Percentiles rank a stretch among this genome's conserved stretches.
Evolutionary conservation across 2,888 invertebrate species (phyloP).

Genomic region (Aquatica leii): DNA sequence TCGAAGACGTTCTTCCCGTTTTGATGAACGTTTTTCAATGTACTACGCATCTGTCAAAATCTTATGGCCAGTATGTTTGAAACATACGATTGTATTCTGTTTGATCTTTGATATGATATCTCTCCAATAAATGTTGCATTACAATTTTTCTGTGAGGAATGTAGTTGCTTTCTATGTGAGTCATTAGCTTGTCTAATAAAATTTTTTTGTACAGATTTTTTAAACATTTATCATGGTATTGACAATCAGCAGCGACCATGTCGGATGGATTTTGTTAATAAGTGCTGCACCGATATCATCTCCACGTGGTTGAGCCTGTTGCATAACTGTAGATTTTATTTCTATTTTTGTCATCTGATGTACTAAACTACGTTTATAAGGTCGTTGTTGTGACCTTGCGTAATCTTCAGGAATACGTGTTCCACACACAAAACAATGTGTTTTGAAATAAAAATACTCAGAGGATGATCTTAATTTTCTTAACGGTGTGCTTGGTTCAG

Average conservation of each 20-base stretch:
- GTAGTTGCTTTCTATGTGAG: not conserved
- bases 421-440: constrained; percentile 14
- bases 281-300: constrained; percentile 14
- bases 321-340: constrained; percentile 16
- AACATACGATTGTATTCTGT: constrained; percentile 2
- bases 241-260: constrained; percentile 18
- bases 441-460: constrained; percentile 16
- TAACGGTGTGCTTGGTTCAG: constrained; percentile 13
- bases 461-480: constrained; percentile 12
- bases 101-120: constrained; percentile 6
- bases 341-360: constrained; percentile 15
- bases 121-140: constrained; percentile 19
- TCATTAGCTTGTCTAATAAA: constrained; percentile 6
- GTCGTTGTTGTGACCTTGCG: constrained; percentile 15
- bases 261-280: constrained; percentile 18
- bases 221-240: constrained; percentile 17
- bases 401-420: constrained; percentile 18
- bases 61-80: constrained; percentile 4
- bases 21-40: not conserved
- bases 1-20: not conserved
- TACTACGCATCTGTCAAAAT: constrained; percentile 2
- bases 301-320: constrained; percentile 15
- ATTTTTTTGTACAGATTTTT: constrained; percentile 12
- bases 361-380: constrained; percentile 10
- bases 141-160: constrained; percentile 14